Percentiles rank a stretch among this genome's conserved stretches.
phyloP scores from a whole-genome alignment of 2,113 vertebrate species.

The Oenanthe melanoleuca region DNA sequence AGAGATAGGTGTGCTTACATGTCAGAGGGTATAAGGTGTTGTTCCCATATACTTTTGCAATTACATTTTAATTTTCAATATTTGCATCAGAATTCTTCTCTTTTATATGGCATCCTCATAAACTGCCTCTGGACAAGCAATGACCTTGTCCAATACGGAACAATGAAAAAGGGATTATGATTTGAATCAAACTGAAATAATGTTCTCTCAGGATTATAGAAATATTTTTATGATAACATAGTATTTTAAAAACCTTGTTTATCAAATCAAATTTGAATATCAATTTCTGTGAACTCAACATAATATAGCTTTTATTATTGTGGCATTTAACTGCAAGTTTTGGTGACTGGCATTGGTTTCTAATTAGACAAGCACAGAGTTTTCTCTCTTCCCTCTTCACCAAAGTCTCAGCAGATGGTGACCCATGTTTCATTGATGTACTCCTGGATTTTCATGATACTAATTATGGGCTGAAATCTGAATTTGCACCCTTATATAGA shows the following conservation, averaged over 20 bases:
- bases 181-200: neutral
- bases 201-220: neutral
- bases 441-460: conserved; percentile 17
- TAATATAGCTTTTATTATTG: neutral
- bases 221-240: neutral
- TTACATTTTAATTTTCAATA: neutral
- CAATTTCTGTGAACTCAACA: neutral
- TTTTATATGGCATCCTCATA: neutral
- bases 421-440: conserved; percentile 18
- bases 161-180: neutral
- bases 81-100: neutral
- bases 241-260: neutral
- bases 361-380: neutral
- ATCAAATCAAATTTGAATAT: neutral
- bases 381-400: neutral
- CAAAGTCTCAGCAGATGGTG: conserved; percentile 42
- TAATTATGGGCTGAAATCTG: conserved; percentile 26
- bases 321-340: neutral
- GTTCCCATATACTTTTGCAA: neutral
- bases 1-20: accelerated
- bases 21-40: neutral
- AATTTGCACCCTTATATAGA: neutral
- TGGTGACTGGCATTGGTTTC: neutral
- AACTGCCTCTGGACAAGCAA: neutral
- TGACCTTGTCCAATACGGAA: neutral